Percentiles rank a stretch among this genome's conserved stretches.
Evolutionary conservation across 1,140 invertebrate species (phyloP).

Genomic region (Drosophila nasuta): DNA sequence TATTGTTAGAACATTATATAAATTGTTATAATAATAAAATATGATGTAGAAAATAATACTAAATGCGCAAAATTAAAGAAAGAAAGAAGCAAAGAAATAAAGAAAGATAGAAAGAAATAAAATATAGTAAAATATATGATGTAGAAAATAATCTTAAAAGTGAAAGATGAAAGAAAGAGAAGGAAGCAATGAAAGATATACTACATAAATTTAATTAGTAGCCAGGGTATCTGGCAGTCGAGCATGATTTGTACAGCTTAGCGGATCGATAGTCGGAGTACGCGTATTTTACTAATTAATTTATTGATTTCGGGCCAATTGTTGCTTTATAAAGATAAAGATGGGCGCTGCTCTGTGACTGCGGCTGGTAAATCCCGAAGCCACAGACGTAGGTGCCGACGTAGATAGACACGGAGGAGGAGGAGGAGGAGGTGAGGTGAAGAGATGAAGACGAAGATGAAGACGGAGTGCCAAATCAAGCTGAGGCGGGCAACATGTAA

Average conservation of each 20-base stretch:
- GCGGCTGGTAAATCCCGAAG: conserved; percentile 62
- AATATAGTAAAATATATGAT: too few species aligned
- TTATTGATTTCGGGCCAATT: conserved; percentile 49
- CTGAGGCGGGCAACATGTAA: conserved; percentile 47
- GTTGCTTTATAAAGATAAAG: conserved; percentile 41
- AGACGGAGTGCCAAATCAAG: conserved; percentile 26
- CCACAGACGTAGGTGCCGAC: not conserved
- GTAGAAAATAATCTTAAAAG: too few species aligned
- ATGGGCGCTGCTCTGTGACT: not conserved
- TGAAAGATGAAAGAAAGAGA: too few species aligned
- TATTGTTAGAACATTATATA: too few species aligned
- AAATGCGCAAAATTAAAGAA: too few species aligned
- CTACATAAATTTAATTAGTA: too few species aligned
- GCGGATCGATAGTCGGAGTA: not conserved
- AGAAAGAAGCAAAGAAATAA: too few species aligned
- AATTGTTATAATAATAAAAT: too few species aligned
- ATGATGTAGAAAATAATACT: too few species aligned
- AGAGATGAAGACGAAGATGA: not conserved
- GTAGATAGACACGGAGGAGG: not conserved
- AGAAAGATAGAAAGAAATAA: too few species aligned
- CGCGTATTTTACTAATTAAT: conserved; percentile 42
- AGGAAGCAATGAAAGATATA: too few species aligned
- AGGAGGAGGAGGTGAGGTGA: not conserved
- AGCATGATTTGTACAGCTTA: not conserved
- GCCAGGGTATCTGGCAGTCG: conserved; percentile 21